Evolutionary conservation across 2,888 invertebrate species (phyloP).

Genomic region (Selenia dentaria): DNA sequence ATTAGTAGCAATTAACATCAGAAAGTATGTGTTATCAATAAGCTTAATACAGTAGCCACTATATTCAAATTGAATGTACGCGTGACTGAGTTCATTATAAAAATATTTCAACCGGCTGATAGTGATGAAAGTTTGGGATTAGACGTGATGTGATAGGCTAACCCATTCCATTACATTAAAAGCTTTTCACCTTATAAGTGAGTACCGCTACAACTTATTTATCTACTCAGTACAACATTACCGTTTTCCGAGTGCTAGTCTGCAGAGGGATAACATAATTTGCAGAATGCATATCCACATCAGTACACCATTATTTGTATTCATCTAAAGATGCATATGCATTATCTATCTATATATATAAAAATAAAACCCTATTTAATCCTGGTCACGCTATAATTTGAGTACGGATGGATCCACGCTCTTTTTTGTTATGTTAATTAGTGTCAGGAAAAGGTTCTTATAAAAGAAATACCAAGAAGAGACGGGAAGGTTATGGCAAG

Average conservation of each 20-base stretch:
- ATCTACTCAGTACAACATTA: slow-evolving; percentile 2
- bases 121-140: slow-evolving; percentile 48
- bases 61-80: slow-evolving; percentile 78
- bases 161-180: slow-evolving; percentile 33
- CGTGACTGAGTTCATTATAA: slow-evolving; percentile 76
- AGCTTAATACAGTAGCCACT: slow-evolving; percentile 81
- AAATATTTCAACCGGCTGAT: slow-evolving; percentile 63
- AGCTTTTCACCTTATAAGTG: slow-evolving; percentile 25
- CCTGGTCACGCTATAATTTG: too few species aligned
- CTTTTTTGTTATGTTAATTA: too few species aligned
- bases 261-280: too few species aligned
- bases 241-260: background rate
- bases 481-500: too few species aligned
- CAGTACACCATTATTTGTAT: too few species aligned
- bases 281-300: too few species aligned
- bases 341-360: too few species aligned
- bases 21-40: slow-evolving; percentile 82
- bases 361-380: too few species aligned
- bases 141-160: slow-evolving; percentile 22
- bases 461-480: too few species aligned
- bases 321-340: too few species aligned
- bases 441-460: too few species aligned
- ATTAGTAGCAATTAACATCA: slow-evolving; percentile 79
- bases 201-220: slow-evolving; percentile 6
- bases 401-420: too few species aligned